Base-by-base conservation (phyloP, 2,888 invertebrate species). In the Thera britannica region DNA sequence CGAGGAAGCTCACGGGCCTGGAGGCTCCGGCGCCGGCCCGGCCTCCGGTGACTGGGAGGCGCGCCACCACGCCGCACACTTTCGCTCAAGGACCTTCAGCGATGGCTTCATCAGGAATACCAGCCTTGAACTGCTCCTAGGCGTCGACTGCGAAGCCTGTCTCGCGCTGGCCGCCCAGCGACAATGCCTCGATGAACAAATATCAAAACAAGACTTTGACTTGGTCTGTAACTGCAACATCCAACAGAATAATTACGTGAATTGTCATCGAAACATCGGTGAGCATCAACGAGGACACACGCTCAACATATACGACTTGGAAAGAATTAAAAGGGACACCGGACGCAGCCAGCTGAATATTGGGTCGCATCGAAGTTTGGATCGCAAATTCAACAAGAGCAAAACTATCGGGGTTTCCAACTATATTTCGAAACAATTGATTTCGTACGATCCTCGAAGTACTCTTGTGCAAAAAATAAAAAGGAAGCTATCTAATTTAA, bases 111-210 rank as follows among this genome's bases (percentile, higher is more conserved):
- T 94, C 70, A 84, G 92, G 71, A 94, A 94, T 77, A 91, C 92
- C 49, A 94, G 94, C 76, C 90, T 94, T 38, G 94, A 94, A 73
- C 86, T 94, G 1, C 82, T 94, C 3, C 88, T 94, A 2, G 94
- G 94, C n/a, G 92, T 93, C 34, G 93, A 94, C 73, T 94, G 94
- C 73, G 94, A 94, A 75, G 93, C 94, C 58, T 94, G 94, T 66
- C 87, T 92, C 58, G 93, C 93, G 7, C 81, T 94, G 56, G 92
- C 93, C 11, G 86, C 93, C 38, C 90, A 91, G 72, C 79, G 87
- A 72, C 90, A 90, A 70, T 91, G 91, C 75, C 75, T 84, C 72
- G 88, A 88, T 72, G 90, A 92, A 77, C 90, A 89, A 79, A 83
- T 89, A 79, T 82, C 90, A 66, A 90, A 90, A 72, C 89, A 88